phyloP scores from a whole-genome alignment of 2,888 invertebrate genomes.

The Loripinus fragilis region DNA sequence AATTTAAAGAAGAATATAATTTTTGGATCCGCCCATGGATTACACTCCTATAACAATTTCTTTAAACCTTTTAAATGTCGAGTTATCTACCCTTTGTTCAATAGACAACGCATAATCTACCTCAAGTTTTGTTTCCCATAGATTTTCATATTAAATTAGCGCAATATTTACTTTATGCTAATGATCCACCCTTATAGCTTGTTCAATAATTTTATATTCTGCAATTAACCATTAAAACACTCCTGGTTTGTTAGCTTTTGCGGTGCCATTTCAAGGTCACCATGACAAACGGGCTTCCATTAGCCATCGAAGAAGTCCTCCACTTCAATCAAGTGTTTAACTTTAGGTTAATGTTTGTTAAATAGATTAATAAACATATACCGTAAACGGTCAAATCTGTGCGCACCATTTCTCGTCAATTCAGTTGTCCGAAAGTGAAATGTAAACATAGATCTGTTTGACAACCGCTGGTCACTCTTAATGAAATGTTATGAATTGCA shows the following conservation, averaged over 20 bases:
- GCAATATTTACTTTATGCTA: slow-evolving; percentile 12
- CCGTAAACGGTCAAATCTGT: too few species aligned
- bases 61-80: not conserved
- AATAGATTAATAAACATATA: slow-evolving; percentile 4
- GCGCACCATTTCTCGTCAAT: too few species aligned
- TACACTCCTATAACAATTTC: not conserved
- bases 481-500: too few species aligned
- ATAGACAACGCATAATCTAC: too few species aligned
- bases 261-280: not conserved
- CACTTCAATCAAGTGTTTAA: slow-evolving; percentile 4
- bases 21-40: too few species aligned
- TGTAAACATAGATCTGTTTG: too few species aligned
- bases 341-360: not conserved
- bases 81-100: not conserved
- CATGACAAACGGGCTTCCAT: slow-evolving; percentile 10
- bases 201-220: not conserved
- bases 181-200: not conserved
- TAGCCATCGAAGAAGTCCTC: not conserved
- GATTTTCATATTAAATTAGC: not conserved
- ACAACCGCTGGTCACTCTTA: too few species aligned
- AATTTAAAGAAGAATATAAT: too few species aligned
- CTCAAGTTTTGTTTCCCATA: not conserved
- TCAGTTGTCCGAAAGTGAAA: too few species aligned
- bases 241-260: not conserved
- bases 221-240: slow-evolving; percentile 5